phyloP scores from a whole-genome alignment of 2,888 invertebrate genomes.

The Scaptomyza parva region DNA sequence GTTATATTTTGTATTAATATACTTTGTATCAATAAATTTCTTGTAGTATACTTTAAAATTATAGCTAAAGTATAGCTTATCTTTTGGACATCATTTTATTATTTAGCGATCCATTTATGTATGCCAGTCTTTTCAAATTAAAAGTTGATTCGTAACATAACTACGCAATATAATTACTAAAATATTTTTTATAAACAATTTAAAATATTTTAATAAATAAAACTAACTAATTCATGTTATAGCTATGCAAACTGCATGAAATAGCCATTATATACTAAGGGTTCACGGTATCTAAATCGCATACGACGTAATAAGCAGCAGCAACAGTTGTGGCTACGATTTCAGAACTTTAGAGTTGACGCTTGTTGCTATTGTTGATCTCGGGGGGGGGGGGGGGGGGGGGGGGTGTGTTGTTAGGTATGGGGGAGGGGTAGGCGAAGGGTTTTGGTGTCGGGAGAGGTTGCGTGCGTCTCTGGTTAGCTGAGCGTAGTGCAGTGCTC shows the following conservation, averaged over 20 bases:
- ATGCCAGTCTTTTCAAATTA: no score
- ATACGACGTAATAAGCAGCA: slow-evolving; percentile 48
- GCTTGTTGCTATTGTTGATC: background rate
- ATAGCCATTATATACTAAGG: slow-evolving; percentile 8
- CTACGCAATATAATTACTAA: no score
- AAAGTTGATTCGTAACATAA: no score
- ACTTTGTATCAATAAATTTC: no score
- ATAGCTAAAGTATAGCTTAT: no score
- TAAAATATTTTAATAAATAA: no score
- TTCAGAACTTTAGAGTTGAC: slow-evolving; percentile 14
- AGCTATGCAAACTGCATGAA: background rate
- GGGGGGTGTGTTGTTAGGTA: no score
- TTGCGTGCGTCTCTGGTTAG: slow-evolving; percentile 28
- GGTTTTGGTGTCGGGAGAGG: slow-evolving; percentile 7
- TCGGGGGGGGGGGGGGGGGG: background rate
- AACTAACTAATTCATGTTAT: background rate
- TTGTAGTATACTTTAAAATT: no score
- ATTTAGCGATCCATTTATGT: no score
- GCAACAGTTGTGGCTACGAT: slow-evolving; percentile 66
- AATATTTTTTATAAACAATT: no score
- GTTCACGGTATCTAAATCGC: slow-evolving; percentile 8
- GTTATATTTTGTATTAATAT: no score
- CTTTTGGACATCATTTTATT: no score
- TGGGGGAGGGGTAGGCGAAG: background rate
- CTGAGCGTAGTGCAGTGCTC: slow-evolving; percentile 56